Percentiles rank a stretch among this genome's conserved stretches.
Evolutionary conservation across 2,113 vertebrate species (phyloP).

Genomic region (Athene cunicularia): DNA sequence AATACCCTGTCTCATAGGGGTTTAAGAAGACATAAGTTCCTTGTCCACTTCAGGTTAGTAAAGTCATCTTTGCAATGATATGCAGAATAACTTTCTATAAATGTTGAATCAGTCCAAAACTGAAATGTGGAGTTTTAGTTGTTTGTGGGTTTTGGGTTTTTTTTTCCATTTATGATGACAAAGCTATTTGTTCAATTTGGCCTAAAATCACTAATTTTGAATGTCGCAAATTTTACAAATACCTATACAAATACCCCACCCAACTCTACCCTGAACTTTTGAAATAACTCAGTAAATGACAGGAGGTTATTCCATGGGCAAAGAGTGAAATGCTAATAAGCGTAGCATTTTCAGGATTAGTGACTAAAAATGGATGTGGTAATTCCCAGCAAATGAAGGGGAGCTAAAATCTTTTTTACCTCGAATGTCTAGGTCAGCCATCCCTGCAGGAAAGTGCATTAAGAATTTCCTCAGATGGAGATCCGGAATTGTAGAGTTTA

Average conservation of each 20-base stretch:
- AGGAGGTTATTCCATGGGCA: neutral
- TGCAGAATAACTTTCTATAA: neutral
- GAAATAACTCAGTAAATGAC: neutral
- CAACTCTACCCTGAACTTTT: neutral
- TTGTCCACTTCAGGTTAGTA: neutral
- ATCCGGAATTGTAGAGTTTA: neutral
- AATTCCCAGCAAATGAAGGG: neutral
- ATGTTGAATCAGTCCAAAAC: neutral
- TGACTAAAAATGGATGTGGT: fast-evolving
- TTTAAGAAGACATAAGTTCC: neutral
- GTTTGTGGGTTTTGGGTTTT: fast-evolving
- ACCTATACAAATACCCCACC: neutral
- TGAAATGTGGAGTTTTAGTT: neutral
- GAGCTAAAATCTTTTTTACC: neutral
- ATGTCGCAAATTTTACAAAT: neutral
- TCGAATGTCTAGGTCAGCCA: neutral
- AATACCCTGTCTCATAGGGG: neutral
- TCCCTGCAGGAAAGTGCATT: neutral
- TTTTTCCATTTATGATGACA: neutral
- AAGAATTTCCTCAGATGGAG: neutral
- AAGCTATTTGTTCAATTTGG: neutral
- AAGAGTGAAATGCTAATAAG: neutral
- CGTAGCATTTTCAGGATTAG: neutral
- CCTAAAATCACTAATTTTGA: neutral
- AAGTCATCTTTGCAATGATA: neutral